Evolutionary conservation across 2,797 vertebrate species (phyloP).

Genomic region (Manis crassicaudata): DNA sequence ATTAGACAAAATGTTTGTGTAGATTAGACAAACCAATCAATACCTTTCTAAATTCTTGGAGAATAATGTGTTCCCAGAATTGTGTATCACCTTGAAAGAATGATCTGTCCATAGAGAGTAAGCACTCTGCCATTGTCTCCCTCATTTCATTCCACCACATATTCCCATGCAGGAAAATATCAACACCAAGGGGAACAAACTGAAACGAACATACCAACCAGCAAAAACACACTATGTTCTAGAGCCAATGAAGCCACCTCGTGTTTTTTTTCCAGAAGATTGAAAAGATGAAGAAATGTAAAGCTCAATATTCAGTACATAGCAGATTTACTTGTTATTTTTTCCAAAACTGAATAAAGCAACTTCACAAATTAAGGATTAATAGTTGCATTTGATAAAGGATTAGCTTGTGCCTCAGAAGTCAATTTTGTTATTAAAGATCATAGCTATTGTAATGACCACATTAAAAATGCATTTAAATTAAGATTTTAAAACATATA

Average conservation of each 20-base stretch:
- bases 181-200: neutral
- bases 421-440: neutral
- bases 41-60: neutral
- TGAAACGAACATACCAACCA: neutral
- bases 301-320: neutral
- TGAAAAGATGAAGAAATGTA: neutral
- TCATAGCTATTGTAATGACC: neutral
- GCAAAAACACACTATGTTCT: neutral
- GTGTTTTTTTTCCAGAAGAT: neutral
- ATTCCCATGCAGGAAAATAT: neutral
- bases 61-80: neutral
- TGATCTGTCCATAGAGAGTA: neutral
- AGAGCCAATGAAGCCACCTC: neutral
- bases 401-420: neutral
- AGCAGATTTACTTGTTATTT: neutral
- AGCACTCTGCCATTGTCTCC: rapidly evolving
- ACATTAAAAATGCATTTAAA: neutral
- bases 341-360: neutral
- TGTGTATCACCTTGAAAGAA: neutral
- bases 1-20: neutral
- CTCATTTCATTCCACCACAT: neutral
- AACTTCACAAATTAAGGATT: neutral
- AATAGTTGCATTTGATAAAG: neutral
- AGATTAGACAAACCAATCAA: neutral
- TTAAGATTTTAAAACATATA: neutral